Evolutionary conservation across 1,140 invertebrate species (phyloP), one percentile per base, ranked within the genome.

Genomic region (Sycophila sp.): DNA sequence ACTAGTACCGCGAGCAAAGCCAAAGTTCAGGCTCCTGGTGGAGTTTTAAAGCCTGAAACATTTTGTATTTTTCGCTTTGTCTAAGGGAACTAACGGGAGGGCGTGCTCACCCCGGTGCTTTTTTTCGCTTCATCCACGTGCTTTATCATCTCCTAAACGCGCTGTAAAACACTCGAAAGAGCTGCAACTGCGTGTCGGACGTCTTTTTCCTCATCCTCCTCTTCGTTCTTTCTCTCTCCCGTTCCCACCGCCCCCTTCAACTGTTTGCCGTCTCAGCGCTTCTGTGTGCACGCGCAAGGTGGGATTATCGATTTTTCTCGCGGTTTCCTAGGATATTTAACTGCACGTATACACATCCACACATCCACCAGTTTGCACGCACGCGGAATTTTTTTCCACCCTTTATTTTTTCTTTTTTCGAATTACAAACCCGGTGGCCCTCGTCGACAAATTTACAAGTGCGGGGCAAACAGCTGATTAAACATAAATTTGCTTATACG

Each of bases 101-200:
- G 36, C 56, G 34, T 56, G 11, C 45, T 11, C 45, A 7, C 17
- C 11, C 19, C 34, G n/a, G n/a, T 4, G 26, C 15, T 15, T 24
- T 30, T 62, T 62, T 49, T 49, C 49, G 49, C 17, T 32, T 38
- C 62, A 26, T 49, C 26, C 32, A 19, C 45, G 6, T 51, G 51
- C 49, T 65, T 55, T 55, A 65, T 53, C 63, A 53, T 65, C 49
- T 49, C 49, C 55, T 65, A 55, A 65, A 65, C 38, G 34, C 51
- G 15, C n/a, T 28, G 36, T 24, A 55, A 55, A 65, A 38, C n/a
- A 65, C 36, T 65, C 63, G 49, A 30, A n/a, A n/a, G n/a, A n/a
- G n/a, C 32, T n/a, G 13, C 45, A 10, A 19, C 51, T 13, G 49
- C 47, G n/a, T n/a, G n/a, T n/a, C n/a, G n/a, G n/a, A n/a, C n/a